Conservation (phyloP, 2,888 invertebrate species). For the Leucophenga montana region DNA sequence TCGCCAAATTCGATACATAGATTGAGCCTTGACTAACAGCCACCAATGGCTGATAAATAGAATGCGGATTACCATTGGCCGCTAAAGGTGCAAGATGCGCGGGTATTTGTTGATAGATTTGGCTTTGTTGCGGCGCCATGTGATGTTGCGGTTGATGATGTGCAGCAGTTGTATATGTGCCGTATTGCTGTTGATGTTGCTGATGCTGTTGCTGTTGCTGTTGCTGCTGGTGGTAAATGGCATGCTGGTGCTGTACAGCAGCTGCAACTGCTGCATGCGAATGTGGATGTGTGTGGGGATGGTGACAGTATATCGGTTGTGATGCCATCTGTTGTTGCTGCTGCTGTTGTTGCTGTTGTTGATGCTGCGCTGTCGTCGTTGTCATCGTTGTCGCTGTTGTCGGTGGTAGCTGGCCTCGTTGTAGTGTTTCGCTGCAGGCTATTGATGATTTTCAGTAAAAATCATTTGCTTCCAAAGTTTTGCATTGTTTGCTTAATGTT, state of each 20-base stretch:
- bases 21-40: conserved; percentile 69
- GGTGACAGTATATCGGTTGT: conserved; percentile 73
- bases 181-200: conserved; percentile 63
- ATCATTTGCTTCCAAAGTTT: conserved; percentile 93
- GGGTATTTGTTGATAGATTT: conserved; percentile 73
- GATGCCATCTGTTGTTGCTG: conserved; percentile 64
- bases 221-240: conserved; percentile 72
- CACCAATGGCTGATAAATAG: conserved; percentile 70
- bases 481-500: conserved; percentile 96
- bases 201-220: conserved; percentile 63
- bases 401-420: conserved; percentile 73
- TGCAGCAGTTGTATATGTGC: conserved; percentile 63
- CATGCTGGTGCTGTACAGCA: conserved; percentile 75
- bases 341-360: conserved; percentile 41
- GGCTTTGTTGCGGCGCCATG: conserved; percentile 68
- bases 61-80: conserved; percentile 69
- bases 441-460: conserved; percentile 91
- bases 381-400: conserved; percentile 63
- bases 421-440: conserved; percentile 73
- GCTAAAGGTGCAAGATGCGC: conserved; percentile 66
- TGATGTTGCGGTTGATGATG: conserved; percentile 66
- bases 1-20: conserved; percentile 70
- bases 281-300: conserved; percentile 74
- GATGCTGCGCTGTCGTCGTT: conserved; percentile 72
- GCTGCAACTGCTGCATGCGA: conserved; percentile 75